Evolutionary conservation across 2,888 invertebrate genomes (phyloP).

Genomic region (Patella pellucida): DNA sequence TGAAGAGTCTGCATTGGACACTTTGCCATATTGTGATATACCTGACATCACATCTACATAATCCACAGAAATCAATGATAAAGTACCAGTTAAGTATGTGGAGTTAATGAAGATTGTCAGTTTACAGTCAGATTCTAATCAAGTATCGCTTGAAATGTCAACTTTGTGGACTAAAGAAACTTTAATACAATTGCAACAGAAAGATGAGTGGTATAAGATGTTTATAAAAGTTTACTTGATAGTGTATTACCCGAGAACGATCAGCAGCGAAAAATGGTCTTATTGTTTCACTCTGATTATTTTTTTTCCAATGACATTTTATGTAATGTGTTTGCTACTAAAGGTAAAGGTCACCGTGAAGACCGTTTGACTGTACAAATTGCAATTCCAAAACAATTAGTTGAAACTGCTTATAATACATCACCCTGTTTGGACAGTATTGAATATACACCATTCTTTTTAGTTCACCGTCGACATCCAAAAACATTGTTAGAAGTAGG

Average conservation of each 20-base stretch:
- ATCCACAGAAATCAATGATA: background rate
- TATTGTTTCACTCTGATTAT: constrained; percentile 6
- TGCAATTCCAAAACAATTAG: constrained; percentile 5
- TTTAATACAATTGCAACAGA: background rate
- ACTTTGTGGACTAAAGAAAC: background rate
- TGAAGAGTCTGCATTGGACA: constrained; percentile 2
- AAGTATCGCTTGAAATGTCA: background rate
- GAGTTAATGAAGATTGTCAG: background rate
- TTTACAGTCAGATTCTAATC: background rate
- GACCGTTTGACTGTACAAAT: background rate
- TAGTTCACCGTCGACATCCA: background rate
- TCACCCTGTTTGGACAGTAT: background rate
- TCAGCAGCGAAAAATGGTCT: background rate
- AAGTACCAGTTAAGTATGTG: background rate
- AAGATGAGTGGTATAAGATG: constrained; percentile 13
- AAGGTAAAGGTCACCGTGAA: constrained; percentile 14
- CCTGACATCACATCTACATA: background rate
- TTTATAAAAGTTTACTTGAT: background rate
- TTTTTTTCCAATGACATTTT: constrained; percentile 10
- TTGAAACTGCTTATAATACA: background rate
- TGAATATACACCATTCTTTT: constrained; percentile 8
- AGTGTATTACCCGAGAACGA: constrained; percentile 7
- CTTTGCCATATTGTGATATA: constrained; percentile 2
- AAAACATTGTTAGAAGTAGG: constrained; percentile 1
- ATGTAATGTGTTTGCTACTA: constrained; percentile 10